These are phyloP conservation scores for Tinea pellionella DNA, from an alignment of 2,888 invertebrate species.

Conservation along the genomic window DNA sequence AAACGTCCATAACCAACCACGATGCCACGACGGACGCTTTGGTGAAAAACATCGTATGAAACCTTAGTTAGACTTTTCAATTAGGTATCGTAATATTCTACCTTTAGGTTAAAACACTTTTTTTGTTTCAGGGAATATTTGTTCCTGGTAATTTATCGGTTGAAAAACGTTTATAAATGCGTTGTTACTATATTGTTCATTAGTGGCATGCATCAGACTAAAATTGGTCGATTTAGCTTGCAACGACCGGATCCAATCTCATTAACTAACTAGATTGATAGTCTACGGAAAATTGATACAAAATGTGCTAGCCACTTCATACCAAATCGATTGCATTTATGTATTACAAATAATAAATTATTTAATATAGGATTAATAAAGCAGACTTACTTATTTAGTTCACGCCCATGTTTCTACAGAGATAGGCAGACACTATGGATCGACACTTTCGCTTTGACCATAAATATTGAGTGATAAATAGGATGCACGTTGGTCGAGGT, in stretches of 20 bases:
- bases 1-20: neutral
- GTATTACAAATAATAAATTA: neutral
- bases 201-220: slow-evolving; percentile 45
- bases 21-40: too few species aligned
- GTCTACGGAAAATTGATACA: slow-evolving; percentile 41
- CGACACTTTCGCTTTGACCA: too few species aligned
- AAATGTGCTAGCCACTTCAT: neutral
- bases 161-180: slow-evolving; percentile 3
- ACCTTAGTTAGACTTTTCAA: too few species aligned
- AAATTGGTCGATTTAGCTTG: slow-evolving; percentile 42
- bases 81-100: too few species aligned
- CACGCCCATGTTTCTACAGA: too few species aligned
- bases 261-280: slow-evolving; percentile 60
- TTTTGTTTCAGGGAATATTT: too few species aligned
- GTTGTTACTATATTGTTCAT: slow-evolving; percentile 32
- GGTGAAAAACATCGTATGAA: neutral
- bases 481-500: too few species aligned
- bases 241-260: slow-evolving; percentile 49
- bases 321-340: neutral
- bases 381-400: neutral
- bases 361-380: neutral
- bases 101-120: too few species aligned
- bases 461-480: too few species aligned
- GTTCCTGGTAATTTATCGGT: neutral
- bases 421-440: too few species aligned